Evolutionary conservation across 2,888 invertebrate species (phyloP), one percentile per base, ranked within the genome.

Genomic region (Noctua comes): DNA sequence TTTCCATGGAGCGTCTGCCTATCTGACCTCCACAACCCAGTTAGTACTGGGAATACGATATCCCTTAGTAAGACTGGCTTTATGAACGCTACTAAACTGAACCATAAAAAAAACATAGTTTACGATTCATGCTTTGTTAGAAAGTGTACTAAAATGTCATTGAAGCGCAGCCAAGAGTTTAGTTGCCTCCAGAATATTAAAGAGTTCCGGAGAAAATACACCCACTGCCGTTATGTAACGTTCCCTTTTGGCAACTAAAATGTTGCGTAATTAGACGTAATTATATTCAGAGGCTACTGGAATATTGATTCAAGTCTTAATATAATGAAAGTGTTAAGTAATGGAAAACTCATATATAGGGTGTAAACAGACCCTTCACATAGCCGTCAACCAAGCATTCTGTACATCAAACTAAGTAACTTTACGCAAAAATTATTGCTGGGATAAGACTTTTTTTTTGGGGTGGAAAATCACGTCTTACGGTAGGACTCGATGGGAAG

Each of bases 131-230:
- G 64, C 69, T 70, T 64, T 21, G n/a, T 73, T 87, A 85, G 87
- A 89, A 90, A 90, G 88, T 86, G 71, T 76, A 73, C 75, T 71
- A 79, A 78, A 72, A 73, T 82, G 54, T 57, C 74, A 69, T 31
- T 74, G 66, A 79, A 84, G 72, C 68, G 65, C 46, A 11, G 75
- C 76, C 84, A 86, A 77, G 62, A 79, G 82, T 80, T 73, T 78
- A 77, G 75, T 13, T 68, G 77, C 91, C 87, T 93, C 90, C 91
- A 90, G 95, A 94, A 95, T 95, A 90, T 87, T 89, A 95, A 95
- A 82, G 83, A 90, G 93, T 95, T 95, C 95, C 95, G 95, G 95
- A 94, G 95, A 95, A 95, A 95, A 94, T 93, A 89, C 57, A 77
- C 43, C 79, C 79, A 66, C 71, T 54, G 27, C 40, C 76, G 24